Percentiles rank a stretch among this genome's conserved stretches.
These are phyloP conservation scores for Tipula unca DNA, from an alignment of 2,888 invertebrate genomes.

Conservation along the genomic window DNA sequence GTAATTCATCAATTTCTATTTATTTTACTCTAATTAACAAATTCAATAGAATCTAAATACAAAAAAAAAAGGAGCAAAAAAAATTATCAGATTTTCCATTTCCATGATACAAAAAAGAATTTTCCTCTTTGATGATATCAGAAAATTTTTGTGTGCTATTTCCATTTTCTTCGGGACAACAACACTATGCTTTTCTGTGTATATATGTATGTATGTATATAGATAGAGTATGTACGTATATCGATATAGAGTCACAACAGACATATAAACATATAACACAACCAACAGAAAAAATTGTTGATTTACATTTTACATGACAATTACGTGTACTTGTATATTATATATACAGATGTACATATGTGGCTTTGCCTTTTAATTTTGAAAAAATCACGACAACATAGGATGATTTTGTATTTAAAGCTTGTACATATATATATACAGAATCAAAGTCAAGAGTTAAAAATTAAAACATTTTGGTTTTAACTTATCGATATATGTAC, in stretches of 20 bases:
- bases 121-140: neutral
- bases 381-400: neutral
- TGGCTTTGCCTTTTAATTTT: neutral
- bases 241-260: neutral
- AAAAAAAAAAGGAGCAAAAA: neutral
- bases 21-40: neutral
- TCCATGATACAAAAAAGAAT: neutral
- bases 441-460: neutral
- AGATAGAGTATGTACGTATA: no score
- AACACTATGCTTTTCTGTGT: neutral
- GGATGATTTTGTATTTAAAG: neutral
- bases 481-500: neutral
- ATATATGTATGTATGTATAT: no score
- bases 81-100: neutral
- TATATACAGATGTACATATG: neutral
- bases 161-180: neutral
- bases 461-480: neutral
- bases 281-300: neutral
- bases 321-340: neutral
- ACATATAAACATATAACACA: neutral
- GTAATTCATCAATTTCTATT: slow-evolving; percentile 4
- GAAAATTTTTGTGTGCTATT: neutral
- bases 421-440: neutral
- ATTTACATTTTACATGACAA: neutral
- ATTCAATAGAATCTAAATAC: neutral